Conservation (phyloP, 2,888 invertebrate genomes). For the Clanis bilineata region DNA sequence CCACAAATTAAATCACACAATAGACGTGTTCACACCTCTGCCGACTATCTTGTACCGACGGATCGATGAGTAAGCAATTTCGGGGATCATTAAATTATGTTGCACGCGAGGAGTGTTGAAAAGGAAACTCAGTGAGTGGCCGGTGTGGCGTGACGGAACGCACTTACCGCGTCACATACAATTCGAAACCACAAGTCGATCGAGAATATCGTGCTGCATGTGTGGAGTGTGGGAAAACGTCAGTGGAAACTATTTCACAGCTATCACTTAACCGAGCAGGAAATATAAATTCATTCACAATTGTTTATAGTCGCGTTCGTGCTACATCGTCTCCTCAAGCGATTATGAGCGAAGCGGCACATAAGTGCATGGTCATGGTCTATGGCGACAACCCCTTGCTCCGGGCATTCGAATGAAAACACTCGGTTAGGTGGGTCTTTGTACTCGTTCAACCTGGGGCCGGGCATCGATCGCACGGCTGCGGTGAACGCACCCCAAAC, state of each 20-base stretch:
- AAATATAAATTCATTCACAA: slow-evolving; percentile 40
- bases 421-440: slow-evolving; percentile 61
- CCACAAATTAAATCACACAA: slow-evolving; percentile 46
- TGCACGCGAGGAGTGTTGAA: slow-evolving; percentile 49
- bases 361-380: slow-evolving; percentile 42
- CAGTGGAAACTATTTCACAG: slow-evolving; percentile 43
- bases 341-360: slow-evolving; percentile 31
- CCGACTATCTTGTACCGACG: slow-evolving; percentile 35
- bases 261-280: slow-evolving; percentile 37
- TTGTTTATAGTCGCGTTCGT: slow-evolving; percentile 32
- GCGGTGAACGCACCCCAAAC: slow-evolving; percentile 76
- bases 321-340: slow-evolving; percentile 24
- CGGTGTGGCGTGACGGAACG: slow-evolving; percentile 52
- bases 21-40: slow-evolving; percentile 47
- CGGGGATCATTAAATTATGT: slow-evolving; percentile 41
- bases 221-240: slow-evolving; percentile 53
- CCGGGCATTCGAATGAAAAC: slow-evolving; percentile 50
- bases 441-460: slow-evolving; percentile 55
- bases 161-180: slow-evolving; percentile 46
- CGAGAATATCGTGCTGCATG: slow-evolving; percentile 48
- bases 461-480: slow-evolving; percentile 72
- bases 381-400: slow-evolving; percentile 38
- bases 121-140: slow-evolving; percentile 45
- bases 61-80: slow-evolving; percentile 52
- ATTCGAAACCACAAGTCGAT: slow-evolving; percentile 53